Base-by-base conservation (phyloP, 2,888 invertebrate species). In the Antheraea yamamai region DNA sequence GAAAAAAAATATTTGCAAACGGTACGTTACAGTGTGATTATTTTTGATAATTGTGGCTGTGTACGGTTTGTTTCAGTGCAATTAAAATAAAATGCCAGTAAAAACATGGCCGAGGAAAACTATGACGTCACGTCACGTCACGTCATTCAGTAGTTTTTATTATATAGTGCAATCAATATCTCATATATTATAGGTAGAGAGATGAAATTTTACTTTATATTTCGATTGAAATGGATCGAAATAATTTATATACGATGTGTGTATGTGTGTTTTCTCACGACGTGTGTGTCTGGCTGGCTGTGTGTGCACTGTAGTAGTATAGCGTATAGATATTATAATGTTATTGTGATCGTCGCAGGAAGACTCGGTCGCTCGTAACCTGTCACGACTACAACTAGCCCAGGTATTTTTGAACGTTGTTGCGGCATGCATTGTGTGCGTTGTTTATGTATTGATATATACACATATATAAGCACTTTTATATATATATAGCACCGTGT, bases 331-430 rank as follows among this genome's bases (percentile, higher is more conserved):
- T 47, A 47, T 47, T 26, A 20, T 39, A 55, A 73, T 75, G 74
- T 74, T 72, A 26, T 52, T 61, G 30, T 72, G 35, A 70, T 70
- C 39, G 39, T 18, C n/a, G 70, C 94, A 95, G 95, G 94, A 91
- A 82, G 96, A 96, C 81, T 90, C 94, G 79, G 92, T 94, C 77
- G 86, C 92, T 78, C 90, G 92, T 64, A 88, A 91, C 77, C 87
- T 94, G 84, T 92, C 91, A 74, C 95, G 95, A 75, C 90, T 95
- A 51, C 92, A 91, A 73, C 86, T 95, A 55, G 84, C 87, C 8
- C 94, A 94, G 94, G 94, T 94, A 94, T 82, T 80, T 80, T 80
- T 81, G 79, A 77, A 77, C 82, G 81, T 74, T 78, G 76, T 79
- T 83, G 83, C 83, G 85, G 89, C 90, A 89, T 90, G 91, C 81